Base-by-base conservation (phyloP, 2,888 invertebrate species). In the Tachystola acroxantha region DNA sequence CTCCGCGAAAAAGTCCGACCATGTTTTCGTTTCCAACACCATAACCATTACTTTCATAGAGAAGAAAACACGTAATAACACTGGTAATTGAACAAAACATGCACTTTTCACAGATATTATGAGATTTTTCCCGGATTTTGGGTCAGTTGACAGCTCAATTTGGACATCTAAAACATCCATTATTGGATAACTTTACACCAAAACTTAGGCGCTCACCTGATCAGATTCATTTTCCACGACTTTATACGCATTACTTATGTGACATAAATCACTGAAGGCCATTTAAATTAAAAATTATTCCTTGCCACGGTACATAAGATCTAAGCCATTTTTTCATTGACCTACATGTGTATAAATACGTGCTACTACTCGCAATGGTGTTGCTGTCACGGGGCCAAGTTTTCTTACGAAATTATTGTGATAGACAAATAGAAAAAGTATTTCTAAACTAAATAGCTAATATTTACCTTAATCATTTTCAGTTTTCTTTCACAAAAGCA, bases 261-360 rank as follows among this genome's bases (percentile, higher is more conserved):
- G 85, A 76, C 85, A 85, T 75, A 87, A 71, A 84, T 86, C 87
- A 86, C 86, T 87, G 85, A 81, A 87, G 78, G 87, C 87, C 87
- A 87, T 87, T 86, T 87, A 87, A 79, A 85, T 77, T 79, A 79
- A 77, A 85, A 79, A 70, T 71, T 82, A 77, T 79, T 78, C 73
- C 74, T 81, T 84, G 82, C 82, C 85, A 86, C 84, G 80, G 78
- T 76, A 80, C 79, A 80, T 80, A 85, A 78, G 71, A 69, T 72
- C 68, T 85, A 85, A 80, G 85, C 87, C 87, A 87, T 76, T 85
- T 87, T 86, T 86, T 80, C 82, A 82, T 75, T 84, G 85, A 85
- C 84, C 86, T 86, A 85, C 84, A 86, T 84, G 81, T 84, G 80
- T 81, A 81, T 77, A 82, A 73, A 79, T 81, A 77, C 78, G 73